These are phyloP conservation scores for Chanos chanos DNA, from an alignment of 2,797 vertebrate species.

Conservation along the genomic window DNA sequence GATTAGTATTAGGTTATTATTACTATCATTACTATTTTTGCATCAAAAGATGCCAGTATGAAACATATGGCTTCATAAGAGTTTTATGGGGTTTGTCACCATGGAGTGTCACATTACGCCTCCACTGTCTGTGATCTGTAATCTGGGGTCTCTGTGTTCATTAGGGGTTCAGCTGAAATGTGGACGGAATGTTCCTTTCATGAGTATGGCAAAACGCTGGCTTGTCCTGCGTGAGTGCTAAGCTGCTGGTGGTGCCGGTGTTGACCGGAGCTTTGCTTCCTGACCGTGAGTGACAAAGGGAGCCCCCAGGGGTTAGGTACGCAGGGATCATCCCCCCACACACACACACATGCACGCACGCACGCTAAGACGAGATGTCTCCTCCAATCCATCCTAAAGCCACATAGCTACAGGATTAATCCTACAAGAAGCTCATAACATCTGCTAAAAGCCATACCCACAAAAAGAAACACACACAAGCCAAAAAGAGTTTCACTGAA, in stretches of 20 bases:
- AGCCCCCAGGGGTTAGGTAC: neutral
- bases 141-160: constrained; percentile 20
- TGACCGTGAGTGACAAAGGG: neutral
- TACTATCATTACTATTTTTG: no score
- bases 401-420: no score
- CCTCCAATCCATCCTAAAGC: constrained; percentile 11
- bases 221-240: constrained; percentile 11
- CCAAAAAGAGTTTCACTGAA: neutral
- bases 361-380: constrained; percentile 13
- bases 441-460: neutral
- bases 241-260: neutral
- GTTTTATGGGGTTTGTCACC: neutral
- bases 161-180: neutral
- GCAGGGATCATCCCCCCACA: constrained; percentile 17
- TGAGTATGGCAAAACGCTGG: constrained; percentile 7
- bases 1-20: no score
- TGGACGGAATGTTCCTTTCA: neutral
- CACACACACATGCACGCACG: no score
- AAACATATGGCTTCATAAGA: no score
- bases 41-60: no score
- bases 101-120: neutral
- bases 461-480: neutral
- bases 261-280: neutral
- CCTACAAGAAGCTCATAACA: neutral
- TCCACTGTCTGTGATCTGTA: constrained; percentile 13